A percentile compares a stretch with the other conserved stretches of the same genome.
phyloP scores from a whole-genome alignment of 2,113 vertebrate genomes.

The Brienomyrus brachyistius region DNA sequence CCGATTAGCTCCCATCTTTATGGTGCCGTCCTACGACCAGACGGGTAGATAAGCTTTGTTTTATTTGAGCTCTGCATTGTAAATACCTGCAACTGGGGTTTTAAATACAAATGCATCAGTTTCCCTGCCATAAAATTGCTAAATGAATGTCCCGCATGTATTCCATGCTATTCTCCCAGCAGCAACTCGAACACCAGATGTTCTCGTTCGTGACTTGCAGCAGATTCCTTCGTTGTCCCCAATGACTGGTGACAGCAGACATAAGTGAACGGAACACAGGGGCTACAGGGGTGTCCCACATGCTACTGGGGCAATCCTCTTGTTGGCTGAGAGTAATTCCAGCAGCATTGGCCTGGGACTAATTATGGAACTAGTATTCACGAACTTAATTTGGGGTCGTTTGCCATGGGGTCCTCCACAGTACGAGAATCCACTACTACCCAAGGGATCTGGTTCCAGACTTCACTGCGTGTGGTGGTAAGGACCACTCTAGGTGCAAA shows the following conservation, averaged over 20 bases:
- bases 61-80: neutral
- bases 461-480: neutral
- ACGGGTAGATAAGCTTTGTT: neutral
- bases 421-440: neutral
- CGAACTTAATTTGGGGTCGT: neutral
- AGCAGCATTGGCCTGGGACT: neutral
- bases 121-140: neutral
- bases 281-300: neutral
- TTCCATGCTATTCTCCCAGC: neutral
- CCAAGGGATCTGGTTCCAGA: neutral
- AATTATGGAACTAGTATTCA: neutral
- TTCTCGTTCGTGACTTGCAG: neutral
- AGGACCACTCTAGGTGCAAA: neutral
- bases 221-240: neutral
- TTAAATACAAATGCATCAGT: neutral
- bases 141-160: neutral
- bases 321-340: neutral
- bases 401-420: neutral
- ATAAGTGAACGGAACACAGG: too few relatives aligned
- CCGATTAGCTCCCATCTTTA: neutral
- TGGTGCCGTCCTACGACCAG: neutral
- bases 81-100: neutral
- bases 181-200: neutral
- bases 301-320: neutral
- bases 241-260: neutral